Conservation (phyloP, 2,888 invertebrate genomes). For the Dichetophora obliterata region DNA sequence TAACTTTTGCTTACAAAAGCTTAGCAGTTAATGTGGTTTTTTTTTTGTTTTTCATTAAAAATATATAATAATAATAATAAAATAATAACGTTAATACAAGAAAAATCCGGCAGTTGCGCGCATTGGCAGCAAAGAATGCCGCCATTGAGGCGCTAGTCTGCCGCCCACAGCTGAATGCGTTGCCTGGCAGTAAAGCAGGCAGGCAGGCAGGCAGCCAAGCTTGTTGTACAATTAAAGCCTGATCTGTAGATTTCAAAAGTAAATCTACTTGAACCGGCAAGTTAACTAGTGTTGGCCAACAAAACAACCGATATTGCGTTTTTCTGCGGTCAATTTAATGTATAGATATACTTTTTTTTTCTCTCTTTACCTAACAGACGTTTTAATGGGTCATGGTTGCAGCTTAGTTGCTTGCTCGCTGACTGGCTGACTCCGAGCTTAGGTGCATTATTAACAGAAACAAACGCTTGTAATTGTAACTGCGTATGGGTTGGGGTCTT, state of each 20-base stretch:
- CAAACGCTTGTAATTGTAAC: neutral
- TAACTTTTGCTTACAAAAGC: constrained; percentile 1
- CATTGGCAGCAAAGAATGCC: constrained; percentile 43
- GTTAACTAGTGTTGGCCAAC: neutral
- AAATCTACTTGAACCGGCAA: neutral
- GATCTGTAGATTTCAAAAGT: neutral
- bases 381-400: constrained; percentile 31
- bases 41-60: constrained; percentile 37
- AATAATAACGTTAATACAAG: constrained; percentile 17
- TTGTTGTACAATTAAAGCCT: neutral
- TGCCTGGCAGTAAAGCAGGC: neutral
- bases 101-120: constrained; percentile 5
- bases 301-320: constrained; percentile 11
- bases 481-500: too few relatives aligned
- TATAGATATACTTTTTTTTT: neutral
- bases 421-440: neutral
- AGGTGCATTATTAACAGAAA: neutral
- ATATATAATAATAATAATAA: constrained; percentile 22
- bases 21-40: neutral
- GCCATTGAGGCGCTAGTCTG: constrained; percentile 51
- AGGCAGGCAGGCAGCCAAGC: neutral
- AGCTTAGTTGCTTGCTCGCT: neutral
- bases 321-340: neutral
- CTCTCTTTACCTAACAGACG: neutral
- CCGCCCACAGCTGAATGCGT: constrained; percentile 46